Evolutionary conservation across 2,888 invertebrate genomes (phyloP).

Genomic region (Meganola albula): DNA sequence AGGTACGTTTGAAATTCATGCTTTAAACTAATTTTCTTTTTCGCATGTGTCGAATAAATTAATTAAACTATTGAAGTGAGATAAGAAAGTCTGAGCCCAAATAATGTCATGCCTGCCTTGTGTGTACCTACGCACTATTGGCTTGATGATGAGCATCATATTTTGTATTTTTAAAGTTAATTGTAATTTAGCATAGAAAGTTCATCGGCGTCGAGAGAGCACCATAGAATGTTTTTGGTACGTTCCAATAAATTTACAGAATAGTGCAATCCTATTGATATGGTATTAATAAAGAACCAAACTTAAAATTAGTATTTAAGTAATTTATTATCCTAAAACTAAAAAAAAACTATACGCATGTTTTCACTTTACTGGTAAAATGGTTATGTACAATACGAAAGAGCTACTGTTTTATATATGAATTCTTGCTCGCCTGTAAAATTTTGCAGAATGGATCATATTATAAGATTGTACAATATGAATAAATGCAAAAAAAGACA

Average conservation of each 20-base stretch:
- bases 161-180: slow-evolving; percentile 53
- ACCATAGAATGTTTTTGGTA: slow-evolving; percentile 71
- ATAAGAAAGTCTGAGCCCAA: slow-evolving; percentile 50
- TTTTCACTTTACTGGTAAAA: slow-evolving; percentile 79
- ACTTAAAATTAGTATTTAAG: slow-evolving; percentile 76
- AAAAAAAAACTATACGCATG: slow-evolving; percentile 76
- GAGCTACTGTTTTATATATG: slow-evolving; percentile 79
- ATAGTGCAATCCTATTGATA: slow-evolving; percentile 77
- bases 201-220: slow-evolving; percentile 73
- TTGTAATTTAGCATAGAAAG: slow-evolving; percentile 71
- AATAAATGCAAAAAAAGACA: slow-evolving; percentile 78
- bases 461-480: slow-evolving; percentile 78
- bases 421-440: slow-evolving; percentile 79
- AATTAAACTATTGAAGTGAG: slow-evolving; percentile 46
- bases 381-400: slow-evolving; percentile 77
- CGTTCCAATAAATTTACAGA: slow-evolving; percentile 70
- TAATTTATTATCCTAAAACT: slow-evolving; percentile 79
- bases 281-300: slow-evolving; percentile 79
- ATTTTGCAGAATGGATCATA: slow-evolving; percentile 78
- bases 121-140: slow-evolving; percentile 63
- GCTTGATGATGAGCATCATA: slow-evolving; percentile 61
- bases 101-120: slow-evolving; percentile 63
- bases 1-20: slow-evolving; percentile 1
- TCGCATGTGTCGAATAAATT: slow-evolving; percentile 20
- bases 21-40: not conserved